Conservation (phyloP, 2,797 vertebrate genomes). For the Poecilia picta region DNA sequence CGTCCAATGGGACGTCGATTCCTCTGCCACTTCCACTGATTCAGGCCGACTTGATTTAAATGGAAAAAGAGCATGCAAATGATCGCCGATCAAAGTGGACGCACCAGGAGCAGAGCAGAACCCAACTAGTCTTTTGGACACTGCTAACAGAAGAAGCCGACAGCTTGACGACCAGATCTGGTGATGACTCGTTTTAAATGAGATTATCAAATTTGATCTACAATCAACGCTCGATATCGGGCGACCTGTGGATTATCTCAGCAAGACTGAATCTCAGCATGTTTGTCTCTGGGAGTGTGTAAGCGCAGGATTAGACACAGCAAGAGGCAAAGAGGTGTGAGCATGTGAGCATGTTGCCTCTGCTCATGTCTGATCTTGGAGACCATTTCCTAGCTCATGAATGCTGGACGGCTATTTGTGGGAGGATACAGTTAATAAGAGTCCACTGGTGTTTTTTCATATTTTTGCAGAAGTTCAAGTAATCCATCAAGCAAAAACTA, state of each 20-base stretch:
- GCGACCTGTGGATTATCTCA: conserved; percentile 23
- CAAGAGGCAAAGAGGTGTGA: conserved; percentile 26
- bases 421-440: not conserved
- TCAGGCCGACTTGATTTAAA: not conserved
- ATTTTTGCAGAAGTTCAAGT: conserved; percentile 19
- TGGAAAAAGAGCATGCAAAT: conserved; percentile 5
- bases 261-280: conserved; percentile 15
- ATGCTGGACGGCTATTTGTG: not conserved
- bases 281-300: conserved; percentile 28
- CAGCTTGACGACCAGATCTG: conserved; percentile 1
- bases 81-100: conserved; percentile 8
- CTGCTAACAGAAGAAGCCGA: conserved; percentile 2
- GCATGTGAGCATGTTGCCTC: conserved; percentile 31
- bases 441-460: conserved; percentile 27
- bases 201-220: conserved; percentile 16
- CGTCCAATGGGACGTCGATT: conserved; percentile 18
- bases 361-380: not conserved
- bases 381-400: not conserved
- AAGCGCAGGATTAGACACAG: conserved; percentile 39
- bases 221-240: conserved; percentile 13
- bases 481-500: conserved; percentile 3
- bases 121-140: conserved; percentile 7
- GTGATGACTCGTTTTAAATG: not conserved
- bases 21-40: conserved; percentile 39
- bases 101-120: conserved; percentile 11